phyloP scores from a whole-genome alignment of 2,113 vertebrate species.

The Pachypanchax playfairii region DNA sequence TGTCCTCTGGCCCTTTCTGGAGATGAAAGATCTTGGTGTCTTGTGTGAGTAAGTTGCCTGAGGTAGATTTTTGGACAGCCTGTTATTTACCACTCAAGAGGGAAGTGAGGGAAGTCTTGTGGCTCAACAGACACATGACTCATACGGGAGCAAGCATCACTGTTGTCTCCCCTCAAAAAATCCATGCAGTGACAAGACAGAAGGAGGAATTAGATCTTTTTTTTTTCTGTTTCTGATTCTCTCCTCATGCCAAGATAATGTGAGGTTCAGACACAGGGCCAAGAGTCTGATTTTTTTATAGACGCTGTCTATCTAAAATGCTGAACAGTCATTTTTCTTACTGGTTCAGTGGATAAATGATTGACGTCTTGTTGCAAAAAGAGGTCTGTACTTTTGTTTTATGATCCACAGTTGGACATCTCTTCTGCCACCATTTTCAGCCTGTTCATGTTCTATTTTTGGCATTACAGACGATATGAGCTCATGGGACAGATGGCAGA shows the following conservation, averaged over 20 bases:
- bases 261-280: constrained; percentile 8
- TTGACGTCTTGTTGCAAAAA: constrained; percentile 16
- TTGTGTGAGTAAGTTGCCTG: not conserved
- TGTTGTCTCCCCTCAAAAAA: constrained; percentile 37
- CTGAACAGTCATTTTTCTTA: constrained; percentile 1
- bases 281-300: constrained; percentile 28
- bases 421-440: constrained; percentile 21
- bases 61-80: constrained; percentile 19
- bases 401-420: not conserved
- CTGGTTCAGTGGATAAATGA: constrained; percentile 2
- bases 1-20: not conserved
- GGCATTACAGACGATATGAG: constrained; percentile 42
- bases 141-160: constrained; percentile 35
- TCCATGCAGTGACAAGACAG: constrained; percentile 17
- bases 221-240: constrained; percentile 7
- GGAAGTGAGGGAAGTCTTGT: constrained; percentile 16
- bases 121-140: constrained; percentile 43
- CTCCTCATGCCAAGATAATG: constrained; percentile 4
- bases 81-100: constrained; percentile 40
- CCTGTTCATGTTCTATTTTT: constrained; percentile 36
- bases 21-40: not conserved
- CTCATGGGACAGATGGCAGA: constrained; percentile 65
- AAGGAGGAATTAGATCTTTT: constrained; percentile 22
- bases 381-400: not conserved
- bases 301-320: constrained; percentile 6